Evolutionary conservation across 2,888 invertebrate species (phyloP).

Genomic region (Agelastica alni): DNA sequence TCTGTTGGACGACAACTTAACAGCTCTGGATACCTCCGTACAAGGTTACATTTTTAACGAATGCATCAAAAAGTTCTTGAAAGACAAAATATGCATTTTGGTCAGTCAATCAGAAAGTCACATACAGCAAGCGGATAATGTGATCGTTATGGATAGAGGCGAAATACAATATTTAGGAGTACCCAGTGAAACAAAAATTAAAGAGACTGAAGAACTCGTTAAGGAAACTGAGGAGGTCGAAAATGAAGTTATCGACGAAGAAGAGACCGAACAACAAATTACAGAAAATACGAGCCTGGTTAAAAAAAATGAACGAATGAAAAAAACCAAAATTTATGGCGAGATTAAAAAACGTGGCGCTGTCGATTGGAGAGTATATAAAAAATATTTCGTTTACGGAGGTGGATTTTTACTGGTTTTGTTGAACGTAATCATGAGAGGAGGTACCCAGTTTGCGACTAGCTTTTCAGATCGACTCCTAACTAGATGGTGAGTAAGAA

Average conservation of each 20-base stretch:
- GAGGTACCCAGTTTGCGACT: conserved; percentile 35
- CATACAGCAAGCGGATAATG: conserved; percentile 56
- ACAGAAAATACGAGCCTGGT: conserved; percentile 29
- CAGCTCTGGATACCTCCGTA: conserved; percentile 86
- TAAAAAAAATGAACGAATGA: conserved; percentile 22
- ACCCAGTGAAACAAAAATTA: conserved; percentile 69
- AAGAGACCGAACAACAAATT: conserved; percentile 31
- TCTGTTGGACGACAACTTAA: conserved; percentile 83
- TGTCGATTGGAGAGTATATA: conserved; percentile 38
- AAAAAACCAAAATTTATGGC: conserved; percentile 36
- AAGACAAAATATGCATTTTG: conserved; percentile 70
- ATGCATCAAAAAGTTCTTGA: conserved; percentile 67
- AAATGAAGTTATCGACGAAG: conserved; percentile 49
- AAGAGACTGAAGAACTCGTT: conserved; percentile 64
- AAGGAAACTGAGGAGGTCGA: conserved; percentile 21
- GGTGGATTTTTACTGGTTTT: conserved; percentile 37
- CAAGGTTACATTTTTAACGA: conserved; percentile 83
- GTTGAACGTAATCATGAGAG: conserved; percentile 29
- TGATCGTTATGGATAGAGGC: conserved; percentile 53
- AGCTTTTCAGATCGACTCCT: conserved; percentile 39
- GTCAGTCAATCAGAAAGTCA: conserved; percentile 73
- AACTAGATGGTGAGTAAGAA: conserved; percentile 22
- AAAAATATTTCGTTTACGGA: conserved; percentile 43
- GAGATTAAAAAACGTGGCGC: conserved; percentile 40
- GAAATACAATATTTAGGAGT: conserved; percentile 64